phyloP scores from a whole-genome alignment of 2,113 vertebrate species.

The Apus apus region DNA sequence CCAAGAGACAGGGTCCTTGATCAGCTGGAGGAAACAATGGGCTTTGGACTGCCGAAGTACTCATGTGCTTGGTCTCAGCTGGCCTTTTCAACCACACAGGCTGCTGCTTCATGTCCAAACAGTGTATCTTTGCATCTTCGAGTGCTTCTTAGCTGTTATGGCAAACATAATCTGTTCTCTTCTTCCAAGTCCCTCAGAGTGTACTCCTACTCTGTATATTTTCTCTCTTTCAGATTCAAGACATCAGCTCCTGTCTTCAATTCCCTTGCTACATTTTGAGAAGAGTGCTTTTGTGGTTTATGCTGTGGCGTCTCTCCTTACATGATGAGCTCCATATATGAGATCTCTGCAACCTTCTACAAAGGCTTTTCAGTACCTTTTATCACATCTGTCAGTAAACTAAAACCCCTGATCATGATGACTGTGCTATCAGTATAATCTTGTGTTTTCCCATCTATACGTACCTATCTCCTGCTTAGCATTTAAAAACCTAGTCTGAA shows the following conservation, averaged over 20 bases:
- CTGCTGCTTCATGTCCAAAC: background rate
- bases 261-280: background rate
- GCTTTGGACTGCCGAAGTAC: background rate
- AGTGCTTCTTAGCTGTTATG: background rate
- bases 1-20: background rate
- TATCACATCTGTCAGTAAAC: background rate
- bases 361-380: background rate
- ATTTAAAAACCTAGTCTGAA: background rate
- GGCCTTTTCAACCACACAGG: background rate
- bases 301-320: background rate
- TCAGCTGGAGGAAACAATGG: background rate
- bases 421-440: accelerated
- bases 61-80: background rate
- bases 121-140: too few relatives aligned
- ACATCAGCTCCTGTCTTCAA: background rate
- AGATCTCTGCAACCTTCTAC: background rate
- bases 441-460: background rate
- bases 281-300: background rate
- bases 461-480: background rate
- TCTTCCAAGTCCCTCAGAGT: background rate
- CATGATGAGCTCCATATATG: accelerated
- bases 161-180: background rate
- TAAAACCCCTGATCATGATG: background rate
- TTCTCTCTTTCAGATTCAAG: background rate
- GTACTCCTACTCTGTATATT: background rate